phyloP scores from a whole-genome alignment of 23 tunicate genomes.

The Halocynthia roretzi region DNA sequence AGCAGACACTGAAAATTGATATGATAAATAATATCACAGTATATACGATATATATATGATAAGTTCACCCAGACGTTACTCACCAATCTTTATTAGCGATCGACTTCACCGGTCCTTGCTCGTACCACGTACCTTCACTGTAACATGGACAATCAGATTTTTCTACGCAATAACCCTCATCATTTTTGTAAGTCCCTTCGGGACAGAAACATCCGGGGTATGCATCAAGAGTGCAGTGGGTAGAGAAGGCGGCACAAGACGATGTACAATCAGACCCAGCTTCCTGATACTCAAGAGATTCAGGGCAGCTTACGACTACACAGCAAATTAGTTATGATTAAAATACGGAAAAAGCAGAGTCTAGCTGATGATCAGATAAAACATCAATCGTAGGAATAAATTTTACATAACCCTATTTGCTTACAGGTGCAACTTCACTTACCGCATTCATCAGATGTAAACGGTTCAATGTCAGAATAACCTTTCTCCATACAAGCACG shows the following conservation, averaged over 20 bases:
- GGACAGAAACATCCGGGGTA: slow-evolving; percentile 55
- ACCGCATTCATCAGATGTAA: too few relatives aligned
- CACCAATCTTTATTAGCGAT: slow-evolving; percentile 30
- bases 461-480: too few relatives aligned
- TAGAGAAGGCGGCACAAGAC: slow-evolving; percentile 28
- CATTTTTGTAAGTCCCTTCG: slow-evolving; percentile 38
- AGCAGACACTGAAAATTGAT: slow-evolving; percentile 25
- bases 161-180: slow-evolving; percentile 36
- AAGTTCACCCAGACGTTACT: background rate
- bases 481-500: too few relatives aligned
- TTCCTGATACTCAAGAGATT: background rate
- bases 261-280: slow-evolving; percentile 10
- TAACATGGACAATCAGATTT: slow-evolving; percentile 31
- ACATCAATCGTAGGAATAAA: background rate
- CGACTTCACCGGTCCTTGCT: slow-evolving; percentile 16
- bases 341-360: background rate
- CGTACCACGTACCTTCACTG: slow-evolving; percentile 32
- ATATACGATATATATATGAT: background rate
- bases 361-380: background rate
- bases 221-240: slow-evolving; percentile 8
- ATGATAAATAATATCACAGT: background rate
- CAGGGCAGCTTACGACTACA: slow-evolving; percentile 27
- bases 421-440: background rate
- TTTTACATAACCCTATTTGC: background rate
- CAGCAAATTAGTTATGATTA: background rate